Evolutionary conservation across 2,797 vertebrate species (phyloP), one percentile per base, ranked within the genome.

Genomic region (Urosaurus nigricauda): DNA sequence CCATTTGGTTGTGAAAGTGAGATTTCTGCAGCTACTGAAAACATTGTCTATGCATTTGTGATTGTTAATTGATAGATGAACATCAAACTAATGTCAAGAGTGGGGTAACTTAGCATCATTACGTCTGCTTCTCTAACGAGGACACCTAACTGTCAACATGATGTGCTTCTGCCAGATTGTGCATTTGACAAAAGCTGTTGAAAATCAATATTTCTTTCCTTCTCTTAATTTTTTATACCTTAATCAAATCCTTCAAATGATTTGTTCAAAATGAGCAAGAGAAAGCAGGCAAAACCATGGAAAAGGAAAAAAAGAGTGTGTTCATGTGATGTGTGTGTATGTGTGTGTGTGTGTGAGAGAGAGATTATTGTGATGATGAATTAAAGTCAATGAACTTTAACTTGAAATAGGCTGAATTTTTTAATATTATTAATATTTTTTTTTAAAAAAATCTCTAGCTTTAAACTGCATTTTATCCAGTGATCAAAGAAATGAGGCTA

Each of bases 131-230:
- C 87, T 47, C 73, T 75, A 81, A 43, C 79, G 79, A 85, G 73
- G 26, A 71, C 87, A 92, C 87, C 83, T 37, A 51, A 74, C 82
- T 90, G 78, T 89, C 89, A 91, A 85, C 60, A 35, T 16, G 68
- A 89, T 85, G 43, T 12, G 60, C 7, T 5, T 92, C 47, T 87
- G 51, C 12, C 83, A 35, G 73, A 84, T 87, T 47, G 65, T 19
- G 80, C 65, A 1, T 88, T 71, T 90, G 89, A 75, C 29, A 77
- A 84, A 37, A 74, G 75, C 43, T 11, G 5, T 32, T 68, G 65
- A 68, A 68, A 68, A 68, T 68, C 65, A 68, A 68, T 68, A 68
- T 68, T 68, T 68, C 3, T 51, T 78, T 75, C 4, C 26, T 75
- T 43, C 26, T 24, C 19, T 74, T 37, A 19, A 6, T 77, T 87